Conservation (phyloP, 2,113 vertebrate species). For the Scortum barcoo region DNA sequence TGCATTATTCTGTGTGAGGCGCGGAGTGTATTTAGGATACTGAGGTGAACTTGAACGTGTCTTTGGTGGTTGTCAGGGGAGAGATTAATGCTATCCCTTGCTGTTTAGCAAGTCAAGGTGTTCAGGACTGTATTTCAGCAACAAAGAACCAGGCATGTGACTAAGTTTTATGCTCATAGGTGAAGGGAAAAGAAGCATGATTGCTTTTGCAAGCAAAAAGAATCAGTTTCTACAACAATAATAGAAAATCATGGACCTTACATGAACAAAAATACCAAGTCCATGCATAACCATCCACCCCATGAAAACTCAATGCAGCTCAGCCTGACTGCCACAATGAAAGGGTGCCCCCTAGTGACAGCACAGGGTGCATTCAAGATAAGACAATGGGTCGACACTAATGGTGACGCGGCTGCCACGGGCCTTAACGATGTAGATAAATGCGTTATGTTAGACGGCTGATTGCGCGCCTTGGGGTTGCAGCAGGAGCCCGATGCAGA, state of each 20-base stretch:
- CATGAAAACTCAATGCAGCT: conserved; percentile 8
- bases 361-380: conserved; percentile 2
- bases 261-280: conserved; percentile 27
- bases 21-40: conserved; percentile 11
- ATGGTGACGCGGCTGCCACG: conserved; percentile 28
- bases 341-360: conserved; percentile 79
- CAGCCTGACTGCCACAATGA: conserved; percentile 52
- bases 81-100: conserved; percentile 2
- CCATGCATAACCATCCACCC: conserved; percentile 2
- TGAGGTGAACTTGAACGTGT: conserved; percentile 35
- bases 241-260: conserved; percentile 11
- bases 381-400: conserved; percentile 46
- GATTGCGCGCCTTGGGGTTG: conserved; percentile 18
- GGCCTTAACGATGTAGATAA: conserved; percentile 35
- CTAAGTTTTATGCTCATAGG: not conserved
- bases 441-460: conserved; percentile 13
- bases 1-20: not conserved
- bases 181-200: not conserved
- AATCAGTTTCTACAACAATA: not conserved
- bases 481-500: not conserved
- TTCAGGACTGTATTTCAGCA: conserved; percentile 7
- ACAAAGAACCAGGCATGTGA: conserved; percentile 9
- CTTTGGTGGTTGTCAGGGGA: conserved; percentile 27
- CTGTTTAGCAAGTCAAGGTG: conserved; percentile 19
- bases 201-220: not conserved